Evolutionary conservation across 2,888 invertebrate species (phyloP), one percentile per base, ranked within the genome.

Genomic region (Scaptomyza caliginosa): DNA sequence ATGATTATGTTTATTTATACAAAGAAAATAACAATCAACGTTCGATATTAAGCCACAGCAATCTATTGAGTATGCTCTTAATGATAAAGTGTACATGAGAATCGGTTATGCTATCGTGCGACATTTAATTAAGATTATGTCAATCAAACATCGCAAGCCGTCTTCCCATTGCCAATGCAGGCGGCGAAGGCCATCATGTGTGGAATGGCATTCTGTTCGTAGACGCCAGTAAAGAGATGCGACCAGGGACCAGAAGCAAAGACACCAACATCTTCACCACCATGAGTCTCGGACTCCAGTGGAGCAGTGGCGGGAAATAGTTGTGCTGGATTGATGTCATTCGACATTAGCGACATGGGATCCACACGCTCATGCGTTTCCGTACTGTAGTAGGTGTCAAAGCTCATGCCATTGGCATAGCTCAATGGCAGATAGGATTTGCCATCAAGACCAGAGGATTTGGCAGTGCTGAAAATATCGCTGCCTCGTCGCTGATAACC

Each of bases 241-340:
- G 96, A 92, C 95, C 95, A 95, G 0, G 96, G 96, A 23, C 95
- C 97, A 2, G 92, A 92, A 0, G 96, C 96, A 89, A 94, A 96
- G 0, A 96, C 94, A 0, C 94, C 94, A 0, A 96, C 96, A 88
- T 96, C 96, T 72, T 96, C 96, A 0, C 95, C 95, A 0, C 95
- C 95, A 75, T 96, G 96, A 0, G 95, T 95, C 86, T 95, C 95
- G 2, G 71, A 70, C 2, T 64, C 55, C 11, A 85, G 30, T 0
- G 90, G 89, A 2, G 93, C 93, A 0, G 94, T 91, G 0, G 94
- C 91, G 0, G 95, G 95, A 81, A 93, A 94, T 0, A 92, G 30
- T 42, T 87, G 86, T 3, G 13, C 49, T 0, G 4, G 4, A 13
- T 82, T 57, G 1, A 66, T 39, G 0, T 65, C 64, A 0, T 49